These are phyloP conservation scores for Capreolus pygargus DNA, from an alignment of 2,113 vertebrate species.

Conservation along the genomic window DNA sequence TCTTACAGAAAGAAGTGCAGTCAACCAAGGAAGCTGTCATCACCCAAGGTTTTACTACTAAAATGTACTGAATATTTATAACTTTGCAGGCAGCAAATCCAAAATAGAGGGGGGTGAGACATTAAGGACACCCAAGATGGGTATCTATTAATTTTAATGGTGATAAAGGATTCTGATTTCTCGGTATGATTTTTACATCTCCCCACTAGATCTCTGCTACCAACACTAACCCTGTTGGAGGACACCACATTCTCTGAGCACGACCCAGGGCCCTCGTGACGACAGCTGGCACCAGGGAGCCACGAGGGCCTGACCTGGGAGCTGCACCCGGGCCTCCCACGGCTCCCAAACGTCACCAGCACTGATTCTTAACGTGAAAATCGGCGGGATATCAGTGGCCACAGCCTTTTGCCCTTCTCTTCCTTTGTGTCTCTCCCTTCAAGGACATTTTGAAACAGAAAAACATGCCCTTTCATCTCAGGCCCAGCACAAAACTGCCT, in stretches of 20 bases:
- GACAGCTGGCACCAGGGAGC: not conserved
- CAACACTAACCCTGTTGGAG: not conserved
- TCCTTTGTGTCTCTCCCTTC: not conserved
- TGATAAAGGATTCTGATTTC: not conserved
- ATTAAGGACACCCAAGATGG: not conserved
- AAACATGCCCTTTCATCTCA: not conserved
- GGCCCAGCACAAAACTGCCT: not conserved
- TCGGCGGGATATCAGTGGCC: not conserved
- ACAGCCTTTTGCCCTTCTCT: not conserved
- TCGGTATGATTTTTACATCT: not conserved
- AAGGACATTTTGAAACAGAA: conserved; percentile 11
- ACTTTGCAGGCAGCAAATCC: not conserved
- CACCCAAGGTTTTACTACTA: not conserved
- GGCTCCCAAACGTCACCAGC: not conserved
- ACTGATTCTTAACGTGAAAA: not conserved
- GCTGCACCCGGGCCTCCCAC: not conserved
- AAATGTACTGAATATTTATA: not conserved
- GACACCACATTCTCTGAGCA: too few relatives aligned
- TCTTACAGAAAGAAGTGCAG: not conserved
- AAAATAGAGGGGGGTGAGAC: not conserved
- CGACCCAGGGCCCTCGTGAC: rapidly evolving
- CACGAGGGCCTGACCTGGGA: not conserved
- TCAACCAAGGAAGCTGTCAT: not conserved
- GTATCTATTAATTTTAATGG: not conserved
- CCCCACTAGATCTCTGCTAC: not conserved